Base-by-base conservation (phyloP, 1,140 invertebrate genomes). In the Papilio dardanus region DNA sequence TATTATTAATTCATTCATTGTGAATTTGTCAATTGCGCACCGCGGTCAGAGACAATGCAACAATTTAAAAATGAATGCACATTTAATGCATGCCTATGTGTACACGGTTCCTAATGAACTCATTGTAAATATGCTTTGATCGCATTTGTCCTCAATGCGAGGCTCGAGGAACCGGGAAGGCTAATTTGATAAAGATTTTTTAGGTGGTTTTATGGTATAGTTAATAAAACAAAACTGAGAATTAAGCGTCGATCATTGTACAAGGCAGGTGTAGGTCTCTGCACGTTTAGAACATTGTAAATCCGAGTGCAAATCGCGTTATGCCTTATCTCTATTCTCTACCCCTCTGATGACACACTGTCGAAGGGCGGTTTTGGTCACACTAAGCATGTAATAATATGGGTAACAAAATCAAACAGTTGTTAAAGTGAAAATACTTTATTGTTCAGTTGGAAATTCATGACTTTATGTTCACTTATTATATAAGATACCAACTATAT, bases 11-110 rank as follows among this genome's bases (percentile, higher is more conserved):
- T 54, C 21, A 54, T 54, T 54, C 21, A 50, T 50, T 50, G 8
- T 50, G 19, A 54, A 54, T 54, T 54, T 54, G 19, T 54, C 50
- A 54, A 12, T 54, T 54, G 50, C 50, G 50, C 24, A 54, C 50
- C 21, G 7, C 16, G 8, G 19, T 28, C 42, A n/a, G 21, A 14
- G 50, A 54, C 50, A 54, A 54, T 54, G 50, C 50, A 54, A 24
- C 50, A 54, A 28, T 54, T 54, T 24, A 54, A 54, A 16, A 21
- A 16, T 46, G 42, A 46, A 46, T n/a, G n/a, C 42, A 19, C 16
- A 46, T 46, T 46, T 7, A 46, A n/a, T 46, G 42, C n/a, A 1
- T 6, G 19, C 42, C 42, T 42, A 46, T 46, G 3, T n/a, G n/a
- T 46, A 16, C 6, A n/a, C 16, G 16, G 16, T 46, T 46, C 42